phyloP scores from a whole-genome alignment of 2,113 vertebrate genomes.

The Daboia siamensis region DNA sequence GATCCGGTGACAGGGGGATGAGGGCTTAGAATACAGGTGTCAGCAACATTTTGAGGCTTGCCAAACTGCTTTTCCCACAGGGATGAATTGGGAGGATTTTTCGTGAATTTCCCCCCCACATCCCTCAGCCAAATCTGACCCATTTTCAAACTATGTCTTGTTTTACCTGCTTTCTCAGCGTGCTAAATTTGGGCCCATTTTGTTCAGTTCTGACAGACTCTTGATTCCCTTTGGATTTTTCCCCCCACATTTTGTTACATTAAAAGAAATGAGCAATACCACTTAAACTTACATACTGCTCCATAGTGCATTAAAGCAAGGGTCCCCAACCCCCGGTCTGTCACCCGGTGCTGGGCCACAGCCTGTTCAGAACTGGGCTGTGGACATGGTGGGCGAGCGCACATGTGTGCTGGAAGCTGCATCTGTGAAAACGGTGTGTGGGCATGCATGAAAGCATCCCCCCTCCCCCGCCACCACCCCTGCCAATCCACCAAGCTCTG shows the following conservation, averaged over 20 bases:
- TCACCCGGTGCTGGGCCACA: neutral
- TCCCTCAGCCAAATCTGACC: neutral
- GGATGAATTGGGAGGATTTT: neutral
- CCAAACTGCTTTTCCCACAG: neutral
- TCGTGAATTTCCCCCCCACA: neutral
- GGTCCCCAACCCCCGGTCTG: neutral
- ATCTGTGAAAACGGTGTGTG: neutral
- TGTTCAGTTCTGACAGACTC: neutral
- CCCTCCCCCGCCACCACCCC: too few species aligned
- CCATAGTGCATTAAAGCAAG: neutral
- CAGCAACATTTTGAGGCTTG: neutral
- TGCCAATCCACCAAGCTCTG: neutral
- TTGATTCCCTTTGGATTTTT: neutral
- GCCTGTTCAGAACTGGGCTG: neutral
- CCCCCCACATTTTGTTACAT: neutral
- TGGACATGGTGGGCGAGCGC: rapidly evolving
- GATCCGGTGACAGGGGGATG: neutral
- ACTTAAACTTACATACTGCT: neutral
- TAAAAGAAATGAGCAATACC: neutral
- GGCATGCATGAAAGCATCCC: neutral
- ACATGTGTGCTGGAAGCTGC: neutral
- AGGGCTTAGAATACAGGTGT: neutral
- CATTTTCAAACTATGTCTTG: neutral
- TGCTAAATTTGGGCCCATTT: neutral
- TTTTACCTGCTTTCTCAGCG: neutral